Conservation (phyloP, 2,113 vertebrate species). For the Crotalus helleri region DNA sequence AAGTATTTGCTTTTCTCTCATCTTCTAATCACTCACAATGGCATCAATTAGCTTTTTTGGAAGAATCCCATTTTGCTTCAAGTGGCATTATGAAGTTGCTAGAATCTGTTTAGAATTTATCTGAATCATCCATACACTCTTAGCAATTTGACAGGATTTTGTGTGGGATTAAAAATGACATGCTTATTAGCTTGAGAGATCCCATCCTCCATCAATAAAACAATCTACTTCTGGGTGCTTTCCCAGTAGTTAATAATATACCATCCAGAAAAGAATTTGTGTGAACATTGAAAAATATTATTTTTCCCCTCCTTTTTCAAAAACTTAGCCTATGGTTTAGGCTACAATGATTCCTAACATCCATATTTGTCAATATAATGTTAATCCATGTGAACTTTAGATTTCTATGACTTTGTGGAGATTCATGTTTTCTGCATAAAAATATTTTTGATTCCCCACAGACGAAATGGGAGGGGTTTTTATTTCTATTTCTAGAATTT, state of each 20-base stretch:
- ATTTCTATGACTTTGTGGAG: not conserved
- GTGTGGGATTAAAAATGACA: conserved; percentile 4
- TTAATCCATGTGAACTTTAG: conserved; percentile 18
- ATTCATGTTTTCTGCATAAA: not conserved
- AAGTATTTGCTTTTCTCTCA: not conserved
- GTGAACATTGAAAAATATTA: not conserved
- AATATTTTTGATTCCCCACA: conserved; percentile 26
- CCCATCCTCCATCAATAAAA: not conserved
- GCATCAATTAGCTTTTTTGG: not conserved
- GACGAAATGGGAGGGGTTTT: not conserved
- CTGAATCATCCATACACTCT: not conserved
- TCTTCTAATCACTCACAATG: not conserved
- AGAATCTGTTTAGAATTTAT: not conserved
- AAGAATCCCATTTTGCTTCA: not conserved
- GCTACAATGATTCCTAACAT: not conserved
- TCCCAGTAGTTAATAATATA: not conserved
- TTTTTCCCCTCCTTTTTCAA: not conserved
- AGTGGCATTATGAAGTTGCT: not conserved
- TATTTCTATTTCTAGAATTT: conserved; percentile 9
- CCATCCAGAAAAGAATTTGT: not conserved
- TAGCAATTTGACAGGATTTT: not conserved
- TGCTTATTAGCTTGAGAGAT: not conserved
- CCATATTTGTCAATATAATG: not conserved
- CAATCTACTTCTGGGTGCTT: not conserved
- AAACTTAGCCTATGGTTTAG: not conserved